These are phyloP conservation scores for Conomelus anceps DNA, from an alignment of 2,888 invertebrate genomes.

Conservation along the genomic window DNA sequence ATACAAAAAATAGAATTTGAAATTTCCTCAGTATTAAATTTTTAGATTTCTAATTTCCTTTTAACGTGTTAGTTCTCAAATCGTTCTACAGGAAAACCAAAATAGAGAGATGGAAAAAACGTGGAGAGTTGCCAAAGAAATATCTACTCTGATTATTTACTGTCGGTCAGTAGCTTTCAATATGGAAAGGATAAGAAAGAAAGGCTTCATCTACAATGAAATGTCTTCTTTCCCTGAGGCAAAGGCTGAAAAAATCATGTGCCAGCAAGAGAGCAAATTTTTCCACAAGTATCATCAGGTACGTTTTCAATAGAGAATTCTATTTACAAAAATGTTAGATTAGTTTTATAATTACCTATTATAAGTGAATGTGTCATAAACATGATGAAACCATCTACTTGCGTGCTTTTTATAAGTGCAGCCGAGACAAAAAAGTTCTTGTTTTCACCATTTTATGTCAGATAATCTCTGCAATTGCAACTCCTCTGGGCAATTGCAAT, in stretches of 20 bases:
- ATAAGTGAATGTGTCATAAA: not conserved
- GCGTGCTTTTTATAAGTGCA: too few relatives aligned
- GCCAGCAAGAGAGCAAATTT: slow-evolving; percentile 65
- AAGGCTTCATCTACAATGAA: slow-evolving; percentile 76
- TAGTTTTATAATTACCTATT: not conserved
- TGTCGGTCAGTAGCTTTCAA: slow-evolving; percentile 83
- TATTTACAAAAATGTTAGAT: not conserved
- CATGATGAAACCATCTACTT: too few relatives aligned
- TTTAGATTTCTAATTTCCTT: not conserved
- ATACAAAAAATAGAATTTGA: too few relatives aligned
- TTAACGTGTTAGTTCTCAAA: too few relatives aligned
- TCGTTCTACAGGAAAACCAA: slow-evolving; percentile 60
- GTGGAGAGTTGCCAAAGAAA: slow-evolving; percentile 89
- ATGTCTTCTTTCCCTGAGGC: slow-evolving; percentile 98
- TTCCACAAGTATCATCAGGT: slow-evolving; percentile 72
- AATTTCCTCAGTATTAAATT: too few relatives aligned
- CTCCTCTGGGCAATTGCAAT: too few relatives aligned
- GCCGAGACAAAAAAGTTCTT: too few relatives aligned
- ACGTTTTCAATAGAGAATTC: slow-evolving; percentile 20
- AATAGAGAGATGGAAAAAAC: slow-evolving; percentile 83
- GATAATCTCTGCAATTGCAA: too few relatives aligned
- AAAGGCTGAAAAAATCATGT: slow-evolving; percentile 86
- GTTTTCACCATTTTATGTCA: too few relatives aligned
- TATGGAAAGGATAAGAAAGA: slow-evolving; percentile 59
- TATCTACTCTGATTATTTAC: slow-evolving; percentile 94